Base-by-base conservation (phyloP, 2,113 vertebrate species). In the Callopanchax toddi region DNA sequence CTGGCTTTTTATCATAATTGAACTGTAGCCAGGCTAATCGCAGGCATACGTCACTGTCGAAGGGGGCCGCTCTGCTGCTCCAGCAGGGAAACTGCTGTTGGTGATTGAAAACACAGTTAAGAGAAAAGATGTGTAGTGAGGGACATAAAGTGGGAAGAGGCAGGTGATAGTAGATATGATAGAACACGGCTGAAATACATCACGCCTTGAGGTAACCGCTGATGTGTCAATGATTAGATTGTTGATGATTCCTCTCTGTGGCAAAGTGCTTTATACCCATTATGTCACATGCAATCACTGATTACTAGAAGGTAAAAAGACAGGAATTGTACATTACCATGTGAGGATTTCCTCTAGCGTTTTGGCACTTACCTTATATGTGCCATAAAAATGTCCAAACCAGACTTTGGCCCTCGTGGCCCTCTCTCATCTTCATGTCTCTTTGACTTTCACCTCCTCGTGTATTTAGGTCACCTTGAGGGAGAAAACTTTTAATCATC, bases 1-100 rank as follows among this genome's bases (percentile, higher is more conserved):
- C 92, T 85, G 87, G 90, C 91, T 94, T 91, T 94, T 95, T 95
- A 95, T 96, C 94, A 96, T 95, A 95, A 96, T 94, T 94, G 93
- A 96, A 94, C 93, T 94, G 93, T 94, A 94, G 94, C 93, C 90
- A 78, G 83, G 91, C 94, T 97, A 96, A 97, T 96, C 93, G 94
- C 91, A 71, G 92, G 91, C 91, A 96, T 97, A 92, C 91, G 94
- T 96, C 95, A 95, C 94, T 95, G 95, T 96, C 95, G 69, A 21
- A 11, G 36, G 25, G 63, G 78, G 67, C 57, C 25, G 60, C 72
- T 71, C 29, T 40, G 76, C 81, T 42, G 71, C 70, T 48, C 90
- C 80, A 75, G 80, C 86, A 67, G 79, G 42, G 32, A 49, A 42
- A 71, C 76, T 10, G 66, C 52, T 17, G 71, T 39, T 18, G 69